Conservation (phyloP, 1,140 invertebrate species). For the Cyclargus thomasi region DNA sequence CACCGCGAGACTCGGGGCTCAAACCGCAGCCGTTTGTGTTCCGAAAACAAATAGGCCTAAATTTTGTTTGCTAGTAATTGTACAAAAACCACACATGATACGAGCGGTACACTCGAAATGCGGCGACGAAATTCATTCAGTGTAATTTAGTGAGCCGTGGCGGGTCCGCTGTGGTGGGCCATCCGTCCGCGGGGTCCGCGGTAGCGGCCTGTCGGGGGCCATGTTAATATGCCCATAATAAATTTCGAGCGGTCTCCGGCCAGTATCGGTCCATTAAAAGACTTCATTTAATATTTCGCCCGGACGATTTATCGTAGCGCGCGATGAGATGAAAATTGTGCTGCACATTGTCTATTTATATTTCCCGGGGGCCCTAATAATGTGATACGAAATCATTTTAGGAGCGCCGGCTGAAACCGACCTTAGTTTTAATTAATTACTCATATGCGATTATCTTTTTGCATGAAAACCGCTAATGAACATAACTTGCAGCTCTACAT, state of each 20-base stretch:
- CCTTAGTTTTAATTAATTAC: constrained; percentile 59
- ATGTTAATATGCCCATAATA: constrained; percentile 66
- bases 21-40: not conserved
- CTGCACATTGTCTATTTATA: constrained; percentile 40
- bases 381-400: constrained; percentile 58
- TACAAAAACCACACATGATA: constrained; percentile 46
- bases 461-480: constrained; percentile 6
- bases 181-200: constrained; percentile 56
- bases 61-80: constrained; percentile 15
- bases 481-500: not conserved
- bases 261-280: constrained; percentile 46
- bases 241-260: constrained; percentile 53
- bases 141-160: constrained; percentile 62
- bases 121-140: constrained; percentile 56
- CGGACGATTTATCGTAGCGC: constrained; percentile 29
- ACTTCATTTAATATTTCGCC: constrained; percentile 47
- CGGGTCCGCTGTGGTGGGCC: constrained; percentile 44
- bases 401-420: constrained; percentile 37
- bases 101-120: constrained; percentile 56
- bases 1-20: not conserved
- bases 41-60: not conserved
- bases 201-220: constrained; percentile 24
- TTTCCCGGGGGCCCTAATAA: constrained; percentile 54
- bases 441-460: constrained; percentile 54
- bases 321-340: constrained; percentile 40